Conservation (phyloP, 1,140 invertebrate species). For the Rhagoletis zephyria region DNA sequence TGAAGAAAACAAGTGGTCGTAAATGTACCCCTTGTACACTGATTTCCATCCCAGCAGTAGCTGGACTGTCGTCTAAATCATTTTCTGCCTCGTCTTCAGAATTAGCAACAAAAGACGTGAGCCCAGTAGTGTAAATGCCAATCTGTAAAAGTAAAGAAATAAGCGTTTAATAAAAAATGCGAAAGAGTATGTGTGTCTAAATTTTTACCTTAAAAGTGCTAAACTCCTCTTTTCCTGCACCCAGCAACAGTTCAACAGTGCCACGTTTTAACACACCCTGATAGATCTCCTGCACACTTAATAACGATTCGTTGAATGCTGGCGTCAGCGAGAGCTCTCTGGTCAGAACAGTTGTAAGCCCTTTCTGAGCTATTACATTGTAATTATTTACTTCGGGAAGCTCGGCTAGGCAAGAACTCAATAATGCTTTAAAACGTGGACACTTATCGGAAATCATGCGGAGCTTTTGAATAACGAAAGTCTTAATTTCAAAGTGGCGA, state of each 20-base stretch:
- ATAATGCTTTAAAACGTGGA: conserved; percentile 71
- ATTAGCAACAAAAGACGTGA: conserved; percentile 80
- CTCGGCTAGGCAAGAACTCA: conserved; percentile 72
- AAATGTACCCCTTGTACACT: conserved; percentile 84
- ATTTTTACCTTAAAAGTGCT: conserved; percentile 75
- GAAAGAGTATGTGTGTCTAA: too few species aligned
- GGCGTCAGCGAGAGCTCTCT: conserved; percentile 77
- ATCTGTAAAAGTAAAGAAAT: conserved; percentile 75
- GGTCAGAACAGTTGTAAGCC: conserved; percentile 82
- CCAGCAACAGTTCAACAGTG: conserved; percentile 81
- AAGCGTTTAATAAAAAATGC: too few species aligned
- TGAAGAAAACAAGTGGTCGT: conserved; percentile 89
- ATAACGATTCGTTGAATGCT: conserved; percentile 81
- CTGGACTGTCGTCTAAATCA: conserved; percentile 76
- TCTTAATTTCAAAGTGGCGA: conserved; percentile 79
- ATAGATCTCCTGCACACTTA: conserved; percentile 84
- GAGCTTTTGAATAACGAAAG: conserved; percentile 79
- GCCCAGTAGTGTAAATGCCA: conserved; percentile 86
- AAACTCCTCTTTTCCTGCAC: conserved; percentile 74
- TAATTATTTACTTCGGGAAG: conserved; percentile 79
- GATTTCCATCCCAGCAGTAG: conserved; percentile 90
- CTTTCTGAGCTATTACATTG: conserved; percentile 78
- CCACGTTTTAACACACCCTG: conserved; percentile 84
- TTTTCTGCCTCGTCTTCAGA: conserved; percentile 71
- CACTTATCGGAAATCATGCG: conserved; percentile 77